Evolutionary conservation across 2,113 vertebrate species (phyloP).

Genomic region (Scophthalmus maximus): DNA sequence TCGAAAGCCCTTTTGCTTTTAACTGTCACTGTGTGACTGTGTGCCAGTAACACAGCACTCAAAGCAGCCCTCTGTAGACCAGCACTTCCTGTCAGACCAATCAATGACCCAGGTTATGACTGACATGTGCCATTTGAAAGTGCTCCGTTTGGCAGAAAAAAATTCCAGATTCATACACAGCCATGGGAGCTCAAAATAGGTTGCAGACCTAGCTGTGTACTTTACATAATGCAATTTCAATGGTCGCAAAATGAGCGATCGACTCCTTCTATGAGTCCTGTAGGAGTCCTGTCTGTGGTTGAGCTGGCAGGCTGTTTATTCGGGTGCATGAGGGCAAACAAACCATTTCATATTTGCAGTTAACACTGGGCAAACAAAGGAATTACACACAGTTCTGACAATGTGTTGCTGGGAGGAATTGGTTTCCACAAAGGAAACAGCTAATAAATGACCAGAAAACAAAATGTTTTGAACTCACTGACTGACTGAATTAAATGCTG

Average conservation of each 20-base stretch:
- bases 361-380: conserved; percentile 4
- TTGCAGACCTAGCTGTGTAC: conserved; percentile 12
- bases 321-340: conserved; percentile 1
- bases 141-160: conserved; percentile 21
- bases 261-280: conserved; percentile 21
- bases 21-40: background rate
- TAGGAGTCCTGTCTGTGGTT: conserved; percentile 12
- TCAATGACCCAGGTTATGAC: conserved; percentile 45
- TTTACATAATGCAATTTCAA: conserved; percentile 31
- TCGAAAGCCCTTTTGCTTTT: conserved; percentile 8
- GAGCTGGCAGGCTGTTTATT: conserved; percentile 33
- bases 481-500: too few species aligned
- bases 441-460: background rate
- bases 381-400: conserved; percentile 7
- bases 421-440: background rate
- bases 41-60: conserved; percentile 20
- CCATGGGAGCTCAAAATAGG: conserved; percentile 33
- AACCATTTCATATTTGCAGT: conserved; percentile 14
- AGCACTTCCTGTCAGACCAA: conserved; percentile 47
- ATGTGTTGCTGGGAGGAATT: conserved; percentile 1
- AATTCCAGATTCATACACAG: conserved; percentile 40
- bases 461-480: background rate
- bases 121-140: conserved; percentile 41
- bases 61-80: conserved; percentile 24
- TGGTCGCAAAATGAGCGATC: conserved; percentile 23